Base-by-base conservation (phyloP, 1,140 invertebrate species). In the Drosophila kanapiae region DNA sequence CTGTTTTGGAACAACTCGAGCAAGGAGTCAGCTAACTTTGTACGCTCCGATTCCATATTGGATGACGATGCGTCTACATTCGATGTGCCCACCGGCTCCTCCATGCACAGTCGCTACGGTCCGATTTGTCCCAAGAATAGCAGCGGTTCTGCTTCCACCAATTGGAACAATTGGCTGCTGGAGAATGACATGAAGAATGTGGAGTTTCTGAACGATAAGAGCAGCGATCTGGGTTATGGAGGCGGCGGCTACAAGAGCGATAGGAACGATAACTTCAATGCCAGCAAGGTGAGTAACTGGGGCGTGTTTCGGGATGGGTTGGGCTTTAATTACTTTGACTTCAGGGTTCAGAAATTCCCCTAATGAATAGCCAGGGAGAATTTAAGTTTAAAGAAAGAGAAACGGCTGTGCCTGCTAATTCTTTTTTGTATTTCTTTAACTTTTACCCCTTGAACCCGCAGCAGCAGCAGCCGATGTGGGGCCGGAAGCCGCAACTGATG, bases 61-160 rank as follows among this genome's bases (percentile, higher is more conserved):
- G 94, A 95, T 33, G 95, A 96, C 58, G 96, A 95, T 80, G 96
- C 96, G 79, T 94, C 96, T 45, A 96, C 96, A 6, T 97, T 96
- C 92, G 96, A 97, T 84, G 94, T 95, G 16, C 95, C 96, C 27
- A 91, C 95, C 18, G 95, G 95, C 18, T 74, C 80, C 16, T 68
- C 82, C 2, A 60, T 91, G 18, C 75, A 82, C 29, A 97, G 95
- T 82, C 97, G 96, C 93, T 97, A 96, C 86, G 96, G 96, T 13
- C 96, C 97, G 1, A 97, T 97, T 72, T 97, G 96, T n/a, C 94
- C 96, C 70, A 93, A 95, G 86, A 94, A 77, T 31, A 71, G 72
- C 29, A 94, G 62, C 4, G 33, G 14, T 13, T 38, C 53, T n/a
- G 53, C 13, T n/a, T 56, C 53, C 23, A 75, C 33, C 38, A 78